Base-by-base conservation (phyloP, 2,888 invertebrate species). In the Aelia acuminata region DNA sequence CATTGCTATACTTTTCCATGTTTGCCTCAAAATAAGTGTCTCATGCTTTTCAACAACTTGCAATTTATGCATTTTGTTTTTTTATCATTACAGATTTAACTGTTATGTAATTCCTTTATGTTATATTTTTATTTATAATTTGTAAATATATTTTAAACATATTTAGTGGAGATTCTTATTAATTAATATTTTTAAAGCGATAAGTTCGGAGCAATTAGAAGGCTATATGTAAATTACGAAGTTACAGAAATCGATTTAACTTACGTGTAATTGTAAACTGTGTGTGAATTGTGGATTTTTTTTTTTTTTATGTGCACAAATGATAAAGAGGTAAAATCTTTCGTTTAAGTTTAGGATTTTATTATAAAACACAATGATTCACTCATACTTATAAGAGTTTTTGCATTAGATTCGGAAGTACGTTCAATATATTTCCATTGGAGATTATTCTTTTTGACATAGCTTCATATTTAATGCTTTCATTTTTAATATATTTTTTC, bases 141-240 rank as follows among this genome's bases (percentile, higher is more conserved):
- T 80, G 80, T 80, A 80, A 80, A 80, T 80, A 80, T 80, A 47
- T 43, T 80, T 80, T 43, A 43, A 80, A 43, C 43, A 80, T 43
- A 43, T 80, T 57, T 80, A 80, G 47, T 70, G 35, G 63, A 80
- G 80, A 80, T 80, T 80, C 43, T 1, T 43, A 43, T 80, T 75
- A n/a, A 80, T 43, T 80, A n/a, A 47, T n/a, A 22, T 11, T 43
- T 80, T 80, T 43, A 22, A 43, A 43, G 11, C 43, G 22, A n/a
- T 80, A 80, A 80, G 80, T 80, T 39, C 43, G 80, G 80, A 80
- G 80, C 80, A 80, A 47, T 47, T 80, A 80, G 80, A 80, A 80
- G 80, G 80, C 80, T 80, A 80, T 80, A 80, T 80, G 80, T 80
- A 80, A 80, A 80, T 43, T 80, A 80, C 80, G 80, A 80, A 80